Conservation (phyloP, 2,888 invertebrate genomes). For the Lithophane semibrunnea region DNA sequence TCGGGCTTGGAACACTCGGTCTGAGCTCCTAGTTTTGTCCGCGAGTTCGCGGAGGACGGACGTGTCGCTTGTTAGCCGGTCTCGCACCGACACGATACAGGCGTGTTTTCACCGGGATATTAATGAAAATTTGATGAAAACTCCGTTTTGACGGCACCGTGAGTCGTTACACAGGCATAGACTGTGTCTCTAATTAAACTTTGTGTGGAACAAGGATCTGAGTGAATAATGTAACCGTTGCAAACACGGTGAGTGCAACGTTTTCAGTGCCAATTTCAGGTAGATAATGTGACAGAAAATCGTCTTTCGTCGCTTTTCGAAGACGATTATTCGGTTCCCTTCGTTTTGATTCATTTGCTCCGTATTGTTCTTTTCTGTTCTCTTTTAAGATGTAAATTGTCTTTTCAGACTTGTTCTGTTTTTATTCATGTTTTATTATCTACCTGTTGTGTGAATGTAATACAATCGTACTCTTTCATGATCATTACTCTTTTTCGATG, state of each 20-base stretch:
- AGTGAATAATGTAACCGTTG: conserved; percentile 77
- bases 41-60: conserved; percentile 77
- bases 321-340: conserved; percentile 55
- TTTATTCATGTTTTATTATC: conserved; percentile 41
- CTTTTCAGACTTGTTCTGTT: conserved; percentile 26
- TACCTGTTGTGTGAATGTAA: conserved; percentile 53
- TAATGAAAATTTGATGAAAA: conserved; percentile 85
- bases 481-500: conserved; percentile 11
- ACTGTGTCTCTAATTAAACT: conserved; percentile 73
- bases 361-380: conserved; percentile 39
- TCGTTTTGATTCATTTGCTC: conserved; percentile 49
- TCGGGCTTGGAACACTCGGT: conserved; percentile 77
- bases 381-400: conserved; percentile 50
- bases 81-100: conserved; percentile 72
- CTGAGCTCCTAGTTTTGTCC: conserved; percentile 85
- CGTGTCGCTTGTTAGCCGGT: conserved; percentile 68
- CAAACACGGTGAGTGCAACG: conserved; percentile 79
- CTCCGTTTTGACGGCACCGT: conserved; percentile 74
- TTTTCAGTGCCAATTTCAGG: conserved; percentile 80
- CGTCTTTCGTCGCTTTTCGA: conserved; percentile 58
- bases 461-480: not conserved
- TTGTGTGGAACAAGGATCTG: conserved; percentile 75
- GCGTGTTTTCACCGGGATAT: conserved; percentile 84
- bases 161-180: conserved; percentile 58
- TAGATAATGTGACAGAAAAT: conserved; percentile 73